Evolutionary conservation across 2,888 invertebrate genomes (phyloP), one percentile per base, ranked within the genome.

Genomic region (Teleogryllus oceanicus): DNA sequence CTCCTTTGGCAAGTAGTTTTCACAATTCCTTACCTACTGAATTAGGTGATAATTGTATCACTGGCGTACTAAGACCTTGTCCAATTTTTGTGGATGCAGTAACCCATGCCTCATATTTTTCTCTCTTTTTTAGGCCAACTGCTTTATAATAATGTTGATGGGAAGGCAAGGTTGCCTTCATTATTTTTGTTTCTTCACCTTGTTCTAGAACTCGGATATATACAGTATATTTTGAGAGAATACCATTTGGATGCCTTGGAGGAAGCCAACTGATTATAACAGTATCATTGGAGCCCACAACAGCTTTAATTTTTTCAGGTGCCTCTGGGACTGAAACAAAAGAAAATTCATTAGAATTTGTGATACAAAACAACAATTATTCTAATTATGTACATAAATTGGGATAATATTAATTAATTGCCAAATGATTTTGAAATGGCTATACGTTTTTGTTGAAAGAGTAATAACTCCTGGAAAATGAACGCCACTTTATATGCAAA

Each of bases 221-320:
- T 78, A 93, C 88, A 80, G 89, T 91, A 85, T 91, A 93, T 83
- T 90, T 90, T 37, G 89, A 90, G 13, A 92, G 87, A 80, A 90
- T 84, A 2, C 93, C 92, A 85, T 92, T 92, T 0, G 90, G 89
- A 18, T 90, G 88, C 24, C 88, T 85, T 4, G 92, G 92, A n/a
- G 91, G 90, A 82, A 90, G 86, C 92, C 92, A 92, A 80, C 91
- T 90, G 62, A 92, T 89, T 80, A 92, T 88, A 24, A 92, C 89
- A 16, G 90, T 88, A 77, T 89, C 89, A 83, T 89, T 89, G 62
- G 90, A 90, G 82, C 89, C 90, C 1, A 90, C 88, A 21, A 91
- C 87, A 1, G 91, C 90, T 84, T 92, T 92, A 2, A 92, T 89
- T 80, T 89, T 89, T 81, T 91, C 90, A 2, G 92, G 92, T 20